Conservation (phyloP, 2,888 invertebrate genomes). For the Brenthis hecate region DNA sequence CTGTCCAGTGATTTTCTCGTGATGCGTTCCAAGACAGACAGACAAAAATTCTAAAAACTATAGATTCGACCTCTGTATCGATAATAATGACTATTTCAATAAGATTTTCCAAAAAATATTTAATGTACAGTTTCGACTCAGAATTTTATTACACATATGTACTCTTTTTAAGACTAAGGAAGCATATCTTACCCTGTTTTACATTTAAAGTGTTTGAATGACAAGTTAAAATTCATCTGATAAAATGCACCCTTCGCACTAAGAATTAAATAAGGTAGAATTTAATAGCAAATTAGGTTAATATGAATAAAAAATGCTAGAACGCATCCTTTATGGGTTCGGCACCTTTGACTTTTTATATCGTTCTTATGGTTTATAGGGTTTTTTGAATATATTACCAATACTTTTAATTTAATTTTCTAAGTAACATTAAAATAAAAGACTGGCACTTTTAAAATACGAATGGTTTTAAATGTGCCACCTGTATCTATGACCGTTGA, state of each 20-base stretch:
- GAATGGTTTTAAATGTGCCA: too few species aligned
- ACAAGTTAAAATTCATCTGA: slow-evolving; percentile 75
- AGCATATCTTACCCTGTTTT: slow-evolving; percentile 51
- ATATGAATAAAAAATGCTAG: slow-evolving; percentile 41
- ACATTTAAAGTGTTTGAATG: slow-evolving; percentile 68
- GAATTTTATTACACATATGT: too few species aligned
- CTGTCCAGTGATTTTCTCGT: too few species aligned
- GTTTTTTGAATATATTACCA: not conserved
- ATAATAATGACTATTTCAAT: too few species aligned
- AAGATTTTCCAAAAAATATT: too few species aligned
- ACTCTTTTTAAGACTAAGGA: slow-evolving; percentile 12
- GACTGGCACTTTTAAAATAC: too few species aligned
- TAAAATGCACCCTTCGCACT: slow-evolving; percentile 60
- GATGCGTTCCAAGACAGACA: too few species aligned
- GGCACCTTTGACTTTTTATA: slow-evolving; percentile 49
- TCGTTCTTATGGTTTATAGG: slow-evolving; percentile 41
- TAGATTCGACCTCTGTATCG: too few species aligned
- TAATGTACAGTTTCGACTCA: too few species aligned
- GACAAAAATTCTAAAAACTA: too few species aligned
- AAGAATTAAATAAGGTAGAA: slow-evolving; percentile 70
- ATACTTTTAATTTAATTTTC: not conserved
- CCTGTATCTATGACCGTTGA: too few species aligned
- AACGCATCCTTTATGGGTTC: slow-evolving; percentile 40
- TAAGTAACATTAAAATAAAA: not conserved
- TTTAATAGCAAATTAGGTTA: slow-evolving; percentile 79